phyloP scores from a whole-genome alignment of 2,113 vertebrate species.

The Takifugu flavidus region DNA sequence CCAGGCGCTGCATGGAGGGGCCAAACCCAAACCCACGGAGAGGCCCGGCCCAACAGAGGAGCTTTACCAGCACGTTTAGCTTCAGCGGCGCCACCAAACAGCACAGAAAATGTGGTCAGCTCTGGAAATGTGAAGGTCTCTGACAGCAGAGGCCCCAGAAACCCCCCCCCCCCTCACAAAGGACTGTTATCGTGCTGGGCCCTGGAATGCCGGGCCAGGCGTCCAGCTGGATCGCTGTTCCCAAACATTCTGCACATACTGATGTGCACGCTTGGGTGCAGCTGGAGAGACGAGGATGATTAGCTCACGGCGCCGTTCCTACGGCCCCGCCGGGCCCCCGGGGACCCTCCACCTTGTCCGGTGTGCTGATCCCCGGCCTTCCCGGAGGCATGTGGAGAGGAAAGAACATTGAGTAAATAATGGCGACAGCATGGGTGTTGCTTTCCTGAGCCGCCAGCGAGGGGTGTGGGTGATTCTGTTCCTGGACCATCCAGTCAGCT shows the following conservation, averaged over 20 bases:
- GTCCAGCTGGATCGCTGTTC: slow-evolving; percentile 14
- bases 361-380: slow-evolving; percentile 59
- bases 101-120: no score
- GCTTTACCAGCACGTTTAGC: no score
- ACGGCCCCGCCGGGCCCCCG: slow-evolving; percentile 28
- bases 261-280: slow-evolving; percentile 11
- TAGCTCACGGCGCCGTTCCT: slow-evolving; percentile 1
- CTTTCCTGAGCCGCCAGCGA: slow-evolving; percentile 65
- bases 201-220: slow-evolving; percentile 13
- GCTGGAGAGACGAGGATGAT: neutral
- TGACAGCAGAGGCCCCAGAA: neutral
- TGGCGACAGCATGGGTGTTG: slow-evolving; percentile 67
- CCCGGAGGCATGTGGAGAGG: slow-evolving; percentile 54
- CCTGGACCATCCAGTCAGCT: slow-evolving; percentile 34
- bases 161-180: neutral
- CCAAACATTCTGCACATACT: slow-evolving; percentile 28
- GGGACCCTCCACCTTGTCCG: slow-evolving; percentile 56
- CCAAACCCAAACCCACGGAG: no score
- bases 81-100: no score
- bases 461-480: slow-evolving; percentile 55
- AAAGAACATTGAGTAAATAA: slow-evolving; percentile 70
- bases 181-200: neutral
- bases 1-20: no score
- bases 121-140: neutral
- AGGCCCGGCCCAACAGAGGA: no score